Percentiles rank a stretch among this genome's conserved stretches.
These are phyloP conservation scores for Ctenosaura bakeri DNA, from an alignment of 2,797 vertebrate species.

Conservation along the genomic window DNA sequence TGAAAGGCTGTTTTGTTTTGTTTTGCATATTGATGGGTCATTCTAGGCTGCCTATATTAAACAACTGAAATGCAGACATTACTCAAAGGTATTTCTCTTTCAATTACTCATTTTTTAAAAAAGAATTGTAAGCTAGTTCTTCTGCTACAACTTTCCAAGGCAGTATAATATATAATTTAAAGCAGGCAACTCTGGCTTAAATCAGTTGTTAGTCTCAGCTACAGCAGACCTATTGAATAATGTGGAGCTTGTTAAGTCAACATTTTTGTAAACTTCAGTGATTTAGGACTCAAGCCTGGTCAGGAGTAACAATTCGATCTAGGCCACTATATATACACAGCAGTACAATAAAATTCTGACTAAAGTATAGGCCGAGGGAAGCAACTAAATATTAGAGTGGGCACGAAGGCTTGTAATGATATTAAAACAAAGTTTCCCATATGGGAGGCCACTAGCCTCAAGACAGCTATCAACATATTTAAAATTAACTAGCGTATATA, in stretches of 20 bases:
- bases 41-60: conserved; percentile 7
- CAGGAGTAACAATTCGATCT: no score
- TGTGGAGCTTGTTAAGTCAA: no score
- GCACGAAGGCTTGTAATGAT: neutral
- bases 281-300: neutral
- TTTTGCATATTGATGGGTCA: conserved; percentile 31
- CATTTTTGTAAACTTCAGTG: neutral
- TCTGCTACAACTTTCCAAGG: neutral
- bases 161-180: neutral
- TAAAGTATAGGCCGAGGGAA: no score
- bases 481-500: no score
- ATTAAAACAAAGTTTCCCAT: neutral
- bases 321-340: no score
- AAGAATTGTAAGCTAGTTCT: neutral
- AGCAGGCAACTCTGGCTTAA: no score
- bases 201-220: no score
- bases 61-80: conserved; percentile 39
- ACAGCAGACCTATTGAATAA: no score
- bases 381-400: no score
- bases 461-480: no score
- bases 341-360: no score
- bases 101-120: neutral
- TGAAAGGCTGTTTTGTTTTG: neutral
- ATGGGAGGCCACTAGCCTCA: neutral
- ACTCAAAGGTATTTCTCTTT: neutral